phyloP scores from a whole-genome alignment of 2,113 vertebrate species.

The Pomatostomus ruficeps region DNA sequence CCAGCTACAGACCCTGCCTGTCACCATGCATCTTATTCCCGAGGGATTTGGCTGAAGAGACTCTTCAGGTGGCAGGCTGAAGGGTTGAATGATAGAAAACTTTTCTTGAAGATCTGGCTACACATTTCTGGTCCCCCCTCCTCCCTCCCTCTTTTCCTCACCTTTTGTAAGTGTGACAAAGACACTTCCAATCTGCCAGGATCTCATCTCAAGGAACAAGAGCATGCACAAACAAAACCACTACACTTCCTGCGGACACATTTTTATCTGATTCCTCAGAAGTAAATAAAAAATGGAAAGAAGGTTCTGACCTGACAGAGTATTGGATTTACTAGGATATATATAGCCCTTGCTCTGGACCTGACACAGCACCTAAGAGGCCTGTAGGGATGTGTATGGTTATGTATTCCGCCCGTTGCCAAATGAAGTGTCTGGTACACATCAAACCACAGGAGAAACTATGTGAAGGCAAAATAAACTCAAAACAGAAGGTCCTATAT shows the following conservation, averaged over 20 bases:
- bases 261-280: neutral
- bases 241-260: neutral
- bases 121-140: rapidly evolving
- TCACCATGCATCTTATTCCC: neutral
- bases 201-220: neutral
- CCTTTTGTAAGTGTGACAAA: neutral
- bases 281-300: neutral
- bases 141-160: neutral
- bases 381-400: neutral
- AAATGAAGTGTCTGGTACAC: neutral
- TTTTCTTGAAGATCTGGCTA: neutral
- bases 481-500: neutral
- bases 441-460: neutral
- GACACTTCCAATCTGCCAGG: neutral
- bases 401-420: neutral
- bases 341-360: neutral
- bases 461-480: neutral
- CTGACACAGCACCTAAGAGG: neutral
- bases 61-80: neutral
- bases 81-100: neutral
- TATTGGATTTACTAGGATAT: neutral
- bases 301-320: neutral
- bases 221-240: neutral
- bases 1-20: neutral
- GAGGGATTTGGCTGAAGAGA: neutral